Percentiles rank a stretch among this genome's conserved stretches.
Evolutionary conservation across 2,113 vertebrate genomes (phyloP).

Genomic region (Cromileptes altivelis): DNA sequence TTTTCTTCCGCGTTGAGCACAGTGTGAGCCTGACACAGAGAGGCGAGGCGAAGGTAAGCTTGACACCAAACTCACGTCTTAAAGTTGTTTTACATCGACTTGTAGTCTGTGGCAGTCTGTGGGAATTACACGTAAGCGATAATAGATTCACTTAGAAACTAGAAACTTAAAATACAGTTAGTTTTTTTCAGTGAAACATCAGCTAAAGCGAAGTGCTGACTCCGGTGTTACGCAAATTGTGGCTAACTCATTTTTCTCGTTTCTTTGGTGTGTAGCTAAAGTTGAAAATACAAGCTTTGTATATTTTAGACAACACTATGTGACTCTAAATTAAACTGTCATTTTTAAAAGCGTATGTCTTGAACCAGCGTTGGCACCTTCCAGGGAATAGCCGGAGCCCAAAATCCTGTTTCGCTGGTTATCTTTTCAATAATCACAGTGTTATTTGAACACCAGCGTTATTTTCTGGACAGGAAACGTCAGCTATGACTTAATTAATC

Average conservation of each 20-base stretch:
- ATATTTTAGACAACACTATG: accelerated
- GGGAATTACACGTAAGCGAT: neutral
- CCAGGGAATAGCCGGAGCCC: constrained; percentile 55
- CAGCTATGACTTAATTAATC: accelerated
- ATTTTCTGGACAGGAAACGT: neutral
- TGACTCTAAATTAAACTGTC: no score
- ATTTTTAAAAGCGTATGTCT: neutral
- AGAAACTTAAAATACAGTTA: accelerated
- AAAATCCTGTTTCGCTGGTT: neutral
- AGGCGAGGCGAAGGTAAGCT: constrained; percentile 71
- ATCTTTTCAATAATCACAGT: accelerated
- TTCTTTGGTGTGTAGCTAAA: neutral
- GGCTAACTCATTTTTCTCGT: neutral
- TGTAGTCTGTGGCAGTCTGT: constrained; percentile 10
- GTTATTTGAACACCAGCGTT: neutral
- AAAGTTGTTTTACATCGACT: neutral
- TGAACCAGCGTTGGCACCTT: neutral
- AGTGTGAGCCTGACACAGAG: constrained; percentile 50
- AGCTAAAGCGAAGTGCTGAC: constrained; percentile 1
- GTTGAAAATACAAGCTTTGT: neutral
- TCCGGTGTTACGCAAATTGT: constrained; percentile 50
- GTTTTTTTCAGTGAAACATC: neutral
- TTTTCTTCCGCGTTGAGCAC: constrained; percentile 74
- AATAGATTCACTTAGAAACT: neutral
- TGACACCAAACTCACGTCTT: neutral